phyloP scores from a whole-genome alignment of 92 coral and sea anemone species.

The Meandrina meandrites region DNA sequence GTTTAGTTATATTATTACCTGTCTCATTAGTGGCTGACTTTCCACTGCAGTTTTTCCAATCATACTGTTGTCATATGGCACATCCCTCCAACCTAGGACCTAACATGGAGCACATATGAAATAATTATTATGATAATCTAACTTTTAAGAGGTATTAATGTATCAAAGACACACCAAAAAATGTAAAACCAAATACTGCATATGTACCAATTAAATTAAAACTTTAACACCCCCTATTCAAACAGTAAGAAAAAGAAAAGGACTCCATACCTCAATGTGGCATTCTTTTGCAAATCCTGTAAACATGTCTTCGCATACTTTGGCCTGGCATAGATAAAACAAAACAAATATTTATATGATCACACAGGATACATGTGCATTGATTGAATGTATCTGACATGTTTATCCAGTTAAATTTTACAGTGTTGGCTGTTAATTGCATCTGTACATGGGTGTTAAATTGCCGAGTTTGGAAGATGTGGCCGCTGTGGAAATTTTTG shows the following conservation, averaged over 20 bases:
- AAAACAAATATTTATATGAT: not conserved
- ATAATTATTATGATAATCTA: not conserved
- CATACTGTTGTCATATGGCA: slow-evolving; percentile 77
- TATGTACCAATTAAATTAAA: too few species aligned
- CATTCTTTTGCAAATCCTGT: slow-evolving; percentile 68
- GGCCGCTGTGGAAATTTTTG: too few species aligned
- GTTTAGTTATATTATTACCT: too few species aligned
- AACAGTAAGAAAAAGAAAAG: not conserved
- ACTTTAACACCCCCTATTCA: too few species aligned
- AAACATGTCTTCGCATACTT: slow-evolving; percentile 77
- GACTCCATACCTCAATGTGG: slow-evolving; percentile 71
- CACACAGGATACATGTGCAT: not conserved
- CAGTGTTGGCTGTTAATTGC: not conserved
- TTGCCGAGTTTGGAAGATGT: too few species aligned
- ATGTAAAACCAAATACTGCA: too few species aligned
- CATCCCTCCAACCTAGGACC: slow-evolving; percentile 92
- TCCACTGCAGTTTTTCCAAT: slow-evolving; percentile 84
- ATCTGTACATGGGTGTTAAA: not conserved
- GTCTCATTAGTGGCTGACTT: slow-evolving; percentile 87
- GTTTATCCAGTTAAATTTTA: not conserved
- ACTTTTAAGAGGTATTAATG: not conserved
- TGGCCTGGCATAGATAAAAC: slow-evolving; percentile 48
- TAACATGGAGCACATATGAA: not conserved
- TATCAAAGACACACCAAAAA: not conserved
- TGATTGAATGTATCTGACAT: not conserved